Conservation (phyloP, 2,113 vertebrate genomes). For the Cichladusa arquata region DNA sequence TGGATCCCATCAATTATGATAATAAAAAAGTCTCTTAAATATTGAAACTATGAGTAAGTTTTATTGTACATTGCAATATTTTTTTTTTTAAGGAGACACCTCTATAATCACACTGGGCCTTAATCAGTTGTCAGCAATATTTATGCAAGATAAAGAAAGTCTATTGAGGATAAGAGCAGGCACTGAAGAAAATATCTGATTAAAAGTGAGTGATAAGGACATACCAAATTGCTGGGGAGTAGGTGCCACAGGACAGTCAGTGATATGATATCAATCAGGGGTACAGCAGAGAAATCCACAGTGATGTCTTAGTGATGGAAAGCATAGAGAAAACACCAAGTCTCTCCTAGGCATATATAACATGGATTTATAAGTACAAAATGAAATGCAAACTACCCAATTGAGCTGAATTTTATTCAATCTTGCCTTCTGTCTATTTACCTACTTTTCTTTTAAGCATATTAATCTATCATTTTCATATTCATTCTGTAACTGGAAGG, state of each 20-base stretch:
- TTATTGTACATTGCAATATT: neutral
- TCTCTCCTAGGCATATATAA: neutral
- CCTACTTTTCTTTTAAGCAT: constrained; percentile 1
- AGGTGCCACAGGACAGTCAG: neutral
- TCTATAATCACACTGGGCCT: neutral
- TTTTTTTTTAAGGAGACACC: neutral
- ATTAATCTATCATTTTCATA: constrained; percentile 21
- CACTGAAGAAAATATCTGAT: neutral
- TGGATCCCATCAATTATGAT: neutral
- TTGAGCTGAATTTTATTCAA: neutral
- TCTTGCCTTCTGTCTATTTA: neutral
- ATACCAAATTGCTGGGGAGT: neutral
- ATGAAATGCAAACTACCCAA: neutral
- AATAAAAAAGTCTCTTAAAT: neutral
- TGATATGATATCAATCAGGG: neutral
- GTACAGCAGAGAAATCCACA: neutral
- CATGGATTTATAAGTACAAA: neutral
- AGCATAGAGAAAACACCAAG: neutral
- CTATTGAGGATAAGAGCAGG: neutral
- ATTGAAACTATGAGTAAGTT: neutral
- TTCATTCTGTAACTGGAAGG: constrained; percentile 25
- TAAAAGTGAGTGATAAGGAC: constrained; percentile 15
- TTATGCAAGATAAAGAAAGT: neutral
- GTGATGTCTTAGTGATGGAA: neutral
- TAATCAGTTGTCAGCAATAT: neutral